Percentiles rank a stretch among this genome's conserved stretches.
Conservation (phyloP, 2,797 vertebrate genomes). For the Poeciliopsis turneri region DNA sequence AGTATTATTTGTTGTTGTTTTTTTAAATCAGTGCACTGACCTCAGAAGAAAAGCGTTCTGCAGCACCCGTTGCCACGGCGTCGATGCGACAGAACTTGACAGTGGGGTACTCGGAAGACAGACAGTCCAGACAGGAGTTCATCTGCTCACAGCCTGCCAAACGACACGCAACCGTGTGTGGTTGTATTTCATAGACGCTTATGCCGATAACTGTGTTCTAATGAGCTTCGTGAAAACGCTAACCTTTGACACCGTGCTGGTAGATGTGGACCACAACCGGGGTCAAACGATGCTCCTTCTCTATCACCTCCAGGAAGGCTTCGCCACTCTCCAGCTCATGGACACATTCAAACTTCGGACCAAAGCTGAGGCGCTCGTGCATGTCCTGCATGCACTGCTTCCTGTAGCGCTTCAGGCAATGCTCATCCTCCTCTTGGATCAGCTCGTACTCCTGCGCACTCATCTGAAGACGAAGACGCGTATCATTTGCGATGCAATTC, state of each 20-base stretch:
- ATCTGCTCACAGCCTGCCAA: constrained; percentile 83
- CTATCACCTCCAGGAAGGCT: constrained; percentile 86
- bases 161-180: neutral
- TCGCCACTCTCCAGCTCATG: constrained; percentile 88
- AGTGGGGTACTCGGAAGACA: constrained; percentile 85
- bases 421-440: constrained; percentile 89
- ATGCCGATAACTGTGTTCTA: neutral
- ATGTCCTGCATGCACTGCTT: constrained; percentile 95
- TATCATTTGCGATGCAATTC: neutral
- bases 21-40: constrained; percentile 44
- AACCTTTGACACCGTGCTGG: constrained; percentile 83
- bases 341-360: constrained; percentile 86
- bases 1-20: neutral
- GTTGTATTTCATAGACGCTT: neutral
- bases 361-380: constrained; percentile 92
- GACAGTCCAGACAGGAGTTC: constrained; percentile 86
- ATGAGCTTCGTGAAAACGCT: neutral
- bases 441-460: constrained; percentile 92
- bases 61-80: constrained; percentile 86
- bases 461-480: constrained; percentile 80
- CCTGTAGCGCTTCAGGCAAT: constrained; percentile 87
- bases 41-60: constrained; percentile 88
- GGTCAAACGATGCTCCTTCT: constrained; percentile 88
- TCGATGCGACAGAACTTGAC: constrained; percentile 94
- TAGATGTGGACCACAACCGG: constrained; percentile 90